These are phyloP conservation scores for Netelia melanura DNA, from an alignment of 2,888 invertebrate species.

Conservation along the genomic window DNA sequence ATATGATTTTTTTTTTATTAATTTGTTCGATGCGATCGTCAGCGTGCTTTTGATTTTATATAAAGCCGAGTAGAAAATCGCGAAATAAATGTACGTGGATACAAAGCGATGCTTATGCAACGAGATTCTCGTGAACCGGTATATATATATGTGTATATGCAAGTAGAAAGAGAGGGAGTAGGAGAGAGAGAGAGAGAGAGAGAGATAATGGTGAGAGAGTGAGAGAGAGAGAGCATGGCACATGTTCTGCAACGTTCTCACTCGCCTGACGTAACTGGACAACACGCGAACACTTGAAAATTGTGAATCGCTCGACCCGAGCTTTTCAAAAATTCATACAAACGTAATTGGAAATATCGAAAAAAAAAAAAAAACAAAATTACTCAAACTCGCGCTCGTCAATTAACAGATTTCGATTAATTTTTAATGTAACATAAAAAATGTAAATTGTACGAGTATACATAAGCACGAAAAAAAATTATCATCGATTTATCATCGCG, in stretches of 20 bases:
- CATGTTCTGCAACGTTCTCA: slow-evolving; percentile 28
- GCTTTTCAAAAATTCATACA: slow-evolving; percentile 8
- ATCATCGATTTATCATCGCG: neutral
- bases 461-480: neutral
- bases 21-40: slow-evolving; percentile 1
- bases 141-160: slow-evolving; percentile 7
- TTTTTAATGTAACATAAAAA: neutral
- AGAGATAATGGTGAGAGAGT: neutral
- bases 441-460: no score
- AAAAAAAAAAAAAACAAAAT: slow-evolving; percentile 52
- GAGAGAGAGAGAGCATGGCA: slow-evolving; percentile 32
- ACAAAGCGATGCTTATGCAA: slow-evolving; percentile 65
- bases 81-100: slow-evolving; percentile 48
- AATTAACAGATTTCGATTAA: slow-evolving; percentile 16
- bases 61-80: slow-evolving; percentile 25
- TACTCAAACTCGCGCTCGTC: neutral
- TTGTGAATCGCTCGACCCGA: slow-evolving; percentile 47
- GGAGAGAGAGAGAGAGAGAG: slow-evolving; percentile 26
- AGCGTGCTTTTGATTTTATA: slow-evolving; percentile 34
- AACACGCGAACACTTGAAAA: slow-evolving; percentile 51
- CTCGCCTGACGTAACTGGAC: slow-evolving; percentile 58
- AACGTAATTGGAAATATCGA: slow-evolving; percentile 22
- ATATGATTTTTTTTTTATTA: slow-evolving; percentile 13
- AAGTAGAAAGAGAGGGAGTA: slow-evolving; percentile 10
- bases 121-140: slow-evolving; percentile 43